Base-by-base conservation (phyloP, 2,888 invertebrate species). In the Serrognathus titanus region DNA sequence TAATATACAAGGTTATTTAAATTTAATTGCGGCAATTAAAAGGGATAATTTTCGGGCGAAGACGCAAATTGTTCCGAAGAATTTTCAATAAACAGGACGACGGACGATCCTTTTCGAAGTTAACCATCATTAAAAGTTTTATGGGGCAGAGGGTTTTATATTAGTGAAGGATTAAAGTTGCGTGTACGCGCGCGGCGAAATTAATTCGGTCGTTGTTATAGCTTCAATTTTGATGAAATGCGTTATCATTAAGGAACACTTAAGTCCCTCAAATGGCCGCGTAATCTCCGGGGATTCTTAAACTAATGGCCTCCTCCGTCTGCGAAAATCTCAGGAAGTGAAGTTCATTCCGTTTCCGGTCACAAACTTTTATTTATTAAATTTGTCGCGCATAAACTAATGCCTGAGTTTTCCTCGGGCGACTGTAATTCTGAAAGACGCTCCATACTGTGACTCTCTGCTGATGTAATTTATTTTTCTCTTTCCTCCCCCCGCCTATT, bases 311-410 rank as follows among this genome's bases (percentile, higher is more conserved):
- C 39, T 36, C 40, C 4, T 45, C 46, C 58, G 59, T 58, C 54
- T 51, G 59, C 60, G 62, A 55, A 63, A 62, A 55, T 55, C 54
- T 41, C 38, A 20, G 35, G 39, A 49, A 11, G 58, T 60, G 48
- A 58, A 63, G 58, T 58, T 60, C 57, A 61, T 63, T 64, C 55
- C 63, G 58, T 64, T 66, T 65, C 66, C 62, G 63, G 62, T 64
- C 65, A 62, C 61, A 66, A 66, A 66, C 61, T 66, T 66, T 67
- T 67, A 65, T 64, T 64, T 66, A 65, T 64, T 63, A 66, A 67
- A 67, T 66, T 64, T 64, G 61, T 61, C 63, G 58, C 59, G 61
- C 60, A 61, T 61, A 63, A 63, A 63, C 60, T 59, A 57, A 53
- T 51, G 59, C 46, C 13, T 43, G 53, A 57, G 52, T 57, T 52